These are phyloP conservation scores for Dromiciops gliroides DNA, from an alignment of 2,113 vertebrate species.

Conservation along the genomic window DNA sequence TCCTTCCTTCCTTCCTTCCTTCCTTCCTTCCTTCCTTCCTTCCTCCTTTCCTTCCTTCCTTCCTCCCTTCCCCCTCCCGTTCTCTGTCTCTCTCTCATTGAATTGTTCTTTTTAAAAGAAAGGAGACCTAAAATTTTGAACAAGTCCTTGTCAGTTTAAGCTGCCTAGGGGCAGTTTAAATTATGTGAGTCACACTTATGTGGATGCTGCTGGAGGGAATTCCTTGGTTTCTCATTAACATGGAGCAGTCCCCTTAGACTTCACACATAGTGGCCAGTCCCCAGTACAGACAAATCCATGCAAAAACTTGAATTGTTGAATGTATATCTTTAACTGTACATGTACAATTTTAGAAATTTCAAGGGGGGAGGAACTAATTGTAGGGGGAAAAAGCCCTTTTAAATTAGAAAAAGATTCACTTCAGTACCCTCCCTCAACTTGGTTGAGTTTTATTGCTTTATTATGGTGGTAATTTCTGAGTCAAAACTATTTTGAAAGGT, in stretches of 20 bases:
- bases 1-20: too few species aligned
- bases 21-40: too few species aligned
- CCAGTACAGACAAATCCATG: slow-evolving; percentile 70
- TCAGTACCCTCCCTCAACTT: slow-evolving; percentile 7
- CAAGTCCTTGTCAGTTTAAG: slow-evolving; percentile 70
- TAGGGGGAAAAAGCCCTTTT: slow-evolving; percentile 48
- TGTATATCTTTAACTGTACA: slow-evolving; percentile 68
- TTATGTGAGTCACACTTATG: slow-evolving; percentile 83
- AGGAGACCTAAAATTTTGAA: slow-evolving; percentile 72
- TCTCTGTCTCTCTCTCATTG: background rate
- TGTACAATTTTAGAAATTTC: background rate
- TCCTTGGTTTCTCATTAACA: slow-evolving; percentile 83
- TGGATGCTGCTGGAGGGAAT: slow-evolving; percentile 79
- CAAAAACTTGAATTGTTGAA: slow-evolving; percentile 61
- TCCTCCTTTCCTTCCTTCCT: too few species aligned
- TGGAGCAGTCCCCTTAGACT: slow-evolving; percentile 81
- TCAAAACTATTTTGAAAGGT: slow-evolving; percentile 42
- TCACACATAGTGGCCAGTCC: slow-evolving; percentile 80
- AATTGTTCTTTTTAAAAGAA: slow-evolving; percentile 33
- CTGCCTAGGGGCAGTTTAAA: slow-evolving; percentile 79
- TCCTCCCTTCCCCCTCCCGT: too few species aligned
- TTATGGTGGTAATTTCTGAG: slow-evolving; percentile 55
- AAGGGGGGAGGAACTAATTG: slow-evolving; percentile 47
- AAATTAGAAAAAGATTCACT: slow-evolving; percentile 23
- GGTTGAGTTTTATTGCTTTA: slow-evolving; percentile 45